Evolutionary conservation across 2,888 invertebrate genomes (phyloP).

Genomic region (Clanis bilineata): DNA sequence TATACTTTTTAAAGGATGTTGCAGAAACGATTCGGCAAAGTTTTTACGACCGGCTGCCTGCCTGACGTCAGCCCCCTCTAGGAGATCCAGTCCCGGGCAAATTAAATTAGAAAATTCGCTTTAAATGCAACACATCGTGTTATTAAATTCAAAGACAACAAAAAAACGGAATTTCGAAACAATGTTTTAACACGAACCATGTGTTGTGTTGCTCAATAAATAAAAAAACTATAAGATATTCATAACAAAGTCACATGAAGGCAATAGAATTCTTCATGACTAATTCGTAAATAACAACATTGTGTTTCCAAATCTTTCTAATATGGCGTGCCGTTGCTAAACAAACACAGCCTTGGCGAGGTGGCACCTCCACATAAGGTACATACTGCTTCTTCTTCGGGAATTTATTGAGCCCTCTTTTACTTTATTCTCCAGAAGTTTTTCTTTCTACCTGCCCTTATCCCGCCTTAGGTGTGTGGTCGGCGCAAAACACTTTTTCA

Average conservation of each 20-base stretch:
- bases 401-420: too few relatives aligned
- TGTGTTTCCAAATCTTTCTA: neutral
- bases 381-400: too few relatives aligned
- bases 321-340: neutral
- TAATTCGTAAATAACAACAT: constrained; percentile 1
- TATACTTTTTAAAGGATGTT: too few relatives aligned
- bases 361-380: neutral
- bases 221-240: neutral
- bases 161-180: neutral
- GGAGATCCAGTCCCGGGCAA: too few relatives aligned
- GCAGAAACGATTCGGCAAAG: too few relatives aligned
- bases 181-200: neutral
- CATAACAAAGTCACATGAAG: constrained; percentile 2
- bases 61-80: too few relatives aligned
- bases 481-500: too few relatives aligned
- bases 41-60: too few relatives aligned
- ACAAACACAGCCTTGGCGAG: neutral
- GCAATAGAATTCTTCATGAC: constrained; percentile 7
- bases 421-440: too few relatives aligned
- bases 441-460: too few relatives aligned
- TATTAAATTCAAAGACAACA: neutral
- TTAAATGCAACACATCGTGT: neutral
- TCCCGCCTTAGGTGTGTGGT: too few relatives aligned
- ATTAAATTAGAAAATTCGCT: too few relatives aligned
- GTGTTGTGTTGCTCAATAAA: neutral